Percentiles rank a stretch among this genome's conserved stretches.
Evolutionary conservation across 2,113 vertebrate species (phyloP).

Genomic region (Anarrhichthys ocellatus): DNA sequence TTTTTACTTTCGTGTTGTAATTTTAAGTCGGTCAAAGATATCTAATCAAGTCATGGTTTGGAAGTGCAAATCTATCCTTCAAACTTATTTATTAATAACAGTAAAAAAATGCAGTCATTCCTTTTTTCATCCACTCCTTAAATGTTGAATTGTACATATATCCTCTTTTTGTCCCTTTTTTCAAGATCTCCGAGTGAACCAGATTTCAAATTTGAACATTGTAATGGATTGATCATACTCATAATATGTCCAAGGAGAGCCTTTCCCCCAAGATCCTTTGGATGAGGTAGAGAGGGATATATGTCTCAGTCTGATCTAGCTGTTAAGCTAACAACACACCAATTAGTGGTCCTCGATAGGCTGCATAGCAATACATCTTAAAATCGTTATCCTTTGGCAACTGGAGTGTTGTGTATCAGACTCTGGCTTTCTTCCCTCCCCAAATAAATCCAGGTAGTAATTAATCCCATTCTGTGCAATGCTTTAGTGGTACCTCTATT

Average conservation of each 20-base stretch:
- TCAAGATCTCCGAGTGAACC: not conserved
- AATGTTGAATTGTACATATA: not conserved
- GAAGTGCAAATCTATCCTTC: not conserved
- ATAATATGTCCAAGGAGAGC: not conserved
- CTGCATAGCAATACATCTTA: not conserved
- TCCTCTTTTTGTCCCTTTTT: not conserved
- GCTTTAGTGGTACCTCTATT: not conserved
- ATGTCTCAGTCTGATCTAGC: not conserved
- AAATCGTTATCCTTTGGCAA: not conserved
- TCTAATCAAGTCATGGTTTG: not conserved
- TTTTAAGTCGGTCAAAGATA: not conserved
- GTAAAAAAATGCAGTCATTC: not conserved
- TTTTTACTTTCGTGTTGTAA: not conserved
- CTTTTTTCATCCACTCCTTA: not conserved
- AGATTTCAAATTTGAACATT: not conserved
- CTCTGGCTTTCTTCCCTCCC: not conserved
- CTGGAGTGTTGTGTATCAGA: not conserved
- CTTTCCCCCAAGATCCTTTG: not conserved
- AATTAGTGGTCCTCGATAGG: not conserved
- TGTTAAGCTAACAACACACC: not conserved
- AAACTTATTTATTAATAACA: not conserved
- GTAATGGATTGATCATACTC: not conserved
- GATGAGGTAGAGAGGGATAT: not conserved
- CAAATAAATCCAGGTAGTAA: not conserved
- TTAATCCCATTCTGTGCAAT: not conserved